Percentiles rank a stretch among this genome's conserved stretches.
phyloP scores from a whole-genome alignment of 2,797 vertebrate genomes.

The Bradypus variegatus region DNA sequence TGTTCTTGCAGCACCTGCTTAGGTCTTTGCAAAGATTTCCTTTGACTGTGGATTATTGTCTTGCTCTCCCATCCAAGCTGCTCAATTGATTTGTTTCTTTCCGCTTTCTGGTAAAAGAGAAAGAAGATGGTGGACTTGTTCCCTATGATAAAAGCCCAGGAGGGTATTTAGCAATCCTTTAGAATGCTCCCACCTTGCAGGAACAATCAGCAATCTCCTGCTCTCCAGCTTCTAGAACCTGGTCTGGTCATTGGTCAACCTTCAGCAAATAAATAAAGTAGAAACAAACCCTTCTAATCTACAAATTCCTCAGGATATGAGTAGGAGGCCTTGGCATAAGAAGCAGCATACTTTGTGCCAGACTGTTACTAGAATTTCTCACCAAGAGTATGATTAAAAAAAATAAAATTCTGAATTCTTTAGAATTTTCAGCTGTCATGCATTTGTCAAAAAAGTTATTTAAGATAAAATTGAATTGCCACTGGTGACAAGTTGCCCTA shows the following conservation, averaged over 20 bases:
- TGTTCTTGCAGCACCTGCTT: background rate
- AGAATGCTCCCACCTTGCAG: background rate
- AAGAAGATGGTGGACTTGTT: background rate
- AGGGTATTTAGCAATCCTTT: background rate
- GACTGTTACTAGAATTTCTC: background rate
- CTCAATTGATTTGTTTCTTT: background rate
- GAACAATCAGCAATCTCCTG: background rate
- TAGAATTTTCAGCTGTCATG: background rate
- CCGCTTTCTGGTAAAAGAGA: background rate
- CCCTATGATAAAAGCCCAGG: background rate
- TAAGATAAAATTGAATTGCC: slow-evolving; percentile 6
- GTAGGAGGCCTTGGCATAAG: background rate
- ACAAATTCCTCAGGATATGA: background rate
- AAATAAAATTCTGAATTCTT: background rate
- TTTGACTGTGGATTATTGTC: background rate
- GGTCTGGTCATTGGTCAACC: background rate
- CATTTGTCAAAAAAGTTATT: background rate
- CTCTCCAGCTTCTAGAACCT: background rate
- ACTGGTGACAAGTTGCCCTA: background rate
- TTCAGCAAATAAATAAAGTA: background rate
- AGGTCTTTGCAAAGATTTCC: background rate
- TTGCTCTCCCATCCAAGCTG: background rate
- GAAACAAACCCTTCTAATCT: background rate
- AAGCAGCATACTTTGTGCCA: background rate
- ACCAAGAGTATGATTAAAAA: background rate